Base-by-base conservation (phyloP, 92 coral and sea anemone species). In the Virgularia gustaviana region DNA sequence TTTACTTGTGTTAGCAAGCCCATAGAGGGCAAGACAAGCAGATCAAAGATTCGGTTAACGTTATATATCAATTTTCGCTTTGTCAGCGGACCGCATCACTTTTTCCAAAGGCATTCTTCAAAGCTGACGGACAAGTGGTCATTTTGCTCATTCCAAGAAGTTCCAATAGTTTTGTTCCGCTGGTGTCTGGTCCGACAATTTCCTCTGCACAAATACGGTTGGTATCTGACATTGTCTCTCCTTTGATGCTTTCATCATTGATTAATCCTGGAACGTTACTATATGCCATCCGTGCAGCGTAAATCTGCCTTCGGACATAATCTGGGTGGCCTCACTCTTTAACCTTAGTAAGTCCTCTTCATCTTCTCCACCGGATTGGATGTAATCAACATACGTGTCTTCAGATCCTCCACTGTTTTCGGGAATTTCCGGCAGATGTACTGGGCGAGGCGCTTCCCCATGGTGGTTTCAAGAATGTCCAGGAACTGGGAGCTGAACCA, bases 341-440 rank as follows among this genome's bases (percentile, higher is more conserved):
- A 84, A 71, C 62, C 71, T 36, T 8, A 25, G 42, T 19, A 76
- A 38, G 37, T 60, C 71, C 39, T 75, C 85, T 19, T 43, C 78
- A 1, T 11, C 11, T 31, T 71, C 79, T 12, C 90, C 81, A 3
- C 89, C 88, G 39, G 78, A 77, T 51, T 82, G 88, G 1, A 88
- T 67, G 44, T 87, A 85, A 65, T 87, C 91, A n/a, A n/a, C n/a
- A n/a, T n/a, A n/a, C n/a, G n/a, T n/a, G n/a, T 41, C 80, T 82
- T 54, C 57, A 86, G 67, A 1, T 71, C 70, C 1, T 63, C 76
- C 8, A 70, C 84, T 23, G 84, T 82, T 2, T 70, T 66, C 1
- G 81, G 71, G 51, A 51, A 73, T 6, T 22, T 15, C 11, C 73
- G 83, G 15, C 73, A 83, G n/a, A 59, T 6, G 49, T 78, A 68